phyloP scores from a whole-genome alignment of 1,140 invertebrate species.

The Nasonia longicornis region DNA sequence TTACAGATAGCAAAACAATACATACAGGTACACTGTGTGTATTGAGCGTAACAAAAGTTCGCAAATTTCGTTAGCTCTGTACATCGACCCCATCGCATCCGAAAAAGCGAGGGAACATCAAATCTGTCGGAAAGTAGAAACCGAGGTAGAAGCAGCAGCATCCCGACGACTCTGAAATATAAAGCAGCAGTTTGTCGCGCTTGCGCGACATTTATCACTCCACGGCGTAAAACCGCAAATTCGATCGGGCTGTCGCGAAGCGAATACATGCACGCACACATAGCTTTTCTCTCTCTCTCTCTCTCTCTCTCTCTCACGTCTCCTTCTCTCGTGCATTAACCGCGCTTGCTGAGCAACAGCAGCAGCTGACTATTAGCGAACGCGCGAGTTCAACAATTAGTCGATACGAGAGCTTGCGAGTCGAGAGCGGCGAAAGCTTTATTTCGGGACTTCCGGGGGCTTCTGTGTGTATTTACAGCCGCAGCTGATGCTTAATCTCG shows the following conservation, averaged over 20 bases:
- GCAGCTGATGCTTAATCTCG: too few species aligned
- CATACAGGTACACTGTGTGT: too few species aligned
- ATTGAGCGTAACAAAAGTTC: too few species aligned
- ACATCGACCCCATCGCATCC: too few species aligned
- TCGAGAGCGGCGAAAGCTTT: slow-evolving; percentile 20
- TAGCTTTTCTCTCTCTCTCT: too few species aligned
- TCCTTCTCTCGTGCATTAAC: background rate
- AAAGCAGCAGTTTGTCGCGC: background rate
- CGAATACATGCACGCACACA: background rate
- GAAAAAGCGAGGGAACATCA: too few species aligned
- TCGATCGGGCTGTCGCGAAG: slow-evolving; percentile 47
- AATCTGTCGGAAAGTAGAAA: too few species aligned
- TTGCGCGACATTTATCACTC: slow-evolving; percentile 49
- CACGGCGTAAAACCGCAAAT: slow-evolving; percentile 52
- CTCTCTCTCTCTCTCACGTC: too few species aligned
- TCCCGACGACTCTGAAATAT: background rate
- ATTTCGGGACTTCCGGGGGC: slow-evolving; percentile 31
- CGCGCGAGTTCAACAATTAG: slow-evolving; percentile 50
- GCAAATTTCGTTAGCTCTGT: too few species aligned
- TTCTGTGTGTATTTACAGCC: too few species aligned
- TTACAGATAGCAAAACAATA: too few species aligned
- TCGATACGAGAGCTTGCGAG: slow-evolving; percentile 33
- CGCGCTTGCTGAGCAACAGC: background rate
- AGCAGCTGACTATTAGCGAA: slow-evolving; percentile 46
- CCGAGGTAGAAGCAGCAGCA: too few species aligned